A percentile compares a stretch with the other conserved stretches of the same genome.
phyloP scores from a whole-genome alignment of 2,797 vertebrate genomes.

The Rhyacichthys aspro region DNA sequence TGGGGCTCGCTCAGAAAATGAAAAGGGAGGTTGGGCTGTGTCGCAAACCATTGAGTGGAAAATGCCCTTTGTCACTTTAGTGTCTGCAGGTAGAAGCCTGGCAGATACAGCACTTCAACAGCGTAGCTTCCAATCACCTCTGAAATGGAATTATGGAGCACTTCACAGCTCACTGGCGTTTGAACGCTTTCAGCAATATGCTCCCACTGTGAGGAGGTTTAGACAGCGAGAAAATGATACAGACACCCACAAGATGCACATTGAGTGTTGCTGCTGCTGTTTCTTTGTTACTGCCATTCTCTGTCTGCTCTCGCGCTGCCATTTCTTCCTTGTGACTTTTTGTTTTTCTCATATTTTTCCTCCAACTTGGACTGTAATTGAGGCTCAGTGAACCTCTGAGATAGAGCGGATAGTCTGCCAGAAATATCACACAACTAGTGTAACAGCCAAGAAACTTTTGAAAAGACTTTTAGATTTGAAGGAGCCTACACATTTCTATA shows the following conservation, averaged over 20 bases:
- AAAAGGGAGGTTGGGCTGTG: conserved; percentile 27
- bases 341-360: conserved; percentile 13
- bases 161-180: conserved; percentile 72
- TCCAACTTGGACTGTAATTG: conserved; percentile 10
- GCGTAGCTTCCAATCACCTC: conserved; percentile 64
- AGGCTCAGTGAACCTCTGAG: conserved; percentile 20
- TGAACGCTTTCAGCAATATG: conserved; percentile 50
- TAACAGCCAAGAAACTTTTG: conserved; percentile 2
- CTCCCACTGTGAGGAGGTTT: conserved; percentile 33
- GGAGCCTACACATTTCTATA: conserved; percentile 8
- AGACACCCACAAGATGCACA: conserved; percentile 27
- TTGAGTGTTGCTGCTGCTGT: conserved; percentile 14
- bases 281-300: conserved; percentile 7
- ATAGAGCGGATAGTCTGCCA: conserved; percentile 2
- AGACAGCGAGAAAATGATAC: conserved; percentile 55
- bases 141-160: conserved; percentile 73
- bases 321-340: not conserved
- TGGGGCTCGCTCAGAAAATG: conserved; percentile 14
- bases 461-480: not conserved
- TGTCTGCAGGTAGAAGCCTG: conserved; percentile 62
- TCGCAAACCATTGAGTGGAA: conserved; percentile 61
- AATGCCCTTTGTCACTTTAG: conserved; percentile 64
- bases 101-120: conserved; percentile 60
- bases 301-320: not conserved
- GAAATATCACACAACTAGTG: conserved; percentile 11